Evolutionary conservation across 2,797 vertebrate genomes (phyloP).

Genomic region (Myotis planiceps): DNA sequence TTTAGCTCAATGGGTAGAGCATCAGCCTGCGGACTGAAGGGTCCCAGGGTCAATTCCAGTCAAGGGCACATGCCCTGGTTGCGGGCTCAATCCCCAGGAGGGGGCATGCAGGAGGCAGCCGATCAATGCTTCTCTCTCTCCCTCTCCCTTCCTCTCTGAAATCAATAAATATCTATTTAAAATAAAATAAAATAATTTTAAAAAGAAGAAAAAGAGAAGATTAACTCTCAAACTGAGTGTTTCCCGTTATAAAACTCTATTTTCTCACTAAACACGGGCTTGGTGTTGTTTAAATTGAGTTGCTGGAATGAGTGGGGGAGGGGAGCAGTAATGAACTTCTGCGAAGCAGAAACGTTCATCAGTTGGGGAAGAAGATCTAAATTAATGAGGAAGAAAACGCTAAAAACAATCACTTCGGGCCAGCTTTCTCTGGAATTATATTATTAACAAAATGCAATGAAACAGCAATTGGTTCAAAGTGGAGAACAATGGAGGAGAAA

Average conservation of each 20-base stretch:
- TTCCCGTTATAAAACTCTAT: constrained; percentile 74
- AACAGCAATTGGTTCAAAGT: constrained; percentile 17
- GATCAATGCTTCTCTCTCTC: too few species aligned
- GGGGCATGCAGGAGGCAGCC: too few species aligned
- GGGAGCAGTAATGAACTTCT: not conserved
- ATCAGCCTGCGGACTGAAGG: too few species aligned
- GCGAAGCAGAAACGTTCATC: constrained; percentile 24
- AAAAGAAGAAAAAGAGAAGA: constrained; percentile 60
- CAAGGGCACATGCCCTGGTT: too few species aligned
- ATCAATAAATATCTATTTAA: too few species aligned
- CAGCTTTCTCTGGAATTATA: constrained; percentile 14
- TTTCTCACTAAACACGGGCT: constrained; percentile 53
- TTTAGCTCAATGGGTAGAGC: too few species aligned
- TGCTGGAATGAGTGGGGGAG: not conserved
- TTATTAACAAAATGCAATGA: not conserved
- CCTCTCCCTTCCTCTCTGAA: too few species aligned
- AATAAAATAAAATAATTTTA: too few species aligned
- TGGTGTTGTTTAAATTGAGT: constrained; percentile 33
- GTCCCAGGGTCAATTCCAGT: too few species aligned
- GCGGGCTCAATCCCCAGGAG: too few species aligned
- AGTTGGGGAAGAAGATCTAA: not conserved
- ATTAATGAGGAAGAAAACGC: constrained; percentile 70
- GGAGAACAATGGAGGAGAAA: not conserved
- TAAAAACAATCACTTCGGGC: not conserved
- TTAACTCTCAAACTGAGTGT: constrained; percentile 72